Conservation (phyloP, 2,797 vertebrate genomes). For the Gambusia yucatana region DNA sequence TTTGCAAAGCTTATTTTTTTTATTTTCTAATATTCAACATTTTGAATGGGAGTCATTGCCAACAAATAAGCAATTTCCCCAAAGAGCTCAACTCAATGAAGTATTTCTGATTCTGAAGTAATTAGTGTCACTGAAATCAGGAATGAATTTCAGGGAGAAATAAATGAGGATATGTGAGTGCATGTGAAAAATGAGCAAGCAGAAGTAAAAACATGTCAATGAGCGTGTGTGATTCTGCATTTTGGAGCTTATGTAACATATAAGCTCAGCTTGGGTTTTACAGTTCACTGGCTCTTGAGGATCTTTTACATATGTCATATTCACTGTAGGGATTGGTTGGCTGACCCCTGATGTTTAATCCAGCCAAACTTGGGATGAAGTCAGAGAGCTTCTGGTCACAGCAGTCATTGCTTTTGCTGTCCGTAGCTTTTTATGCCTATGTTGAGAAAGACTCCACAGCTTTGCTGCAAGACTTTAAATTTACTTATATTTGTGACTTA, state of each 20-base stretch:
- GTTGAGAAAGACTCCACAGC: neutral
- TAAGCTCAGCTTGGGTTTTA: conserved; percentile 13
- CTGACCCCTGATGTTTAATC: conserved; percentile 15
- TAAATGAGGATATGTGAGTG: neutral
- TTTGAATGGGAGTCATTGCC: too few relatives aligned
- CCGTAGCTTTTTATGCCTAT: conserved; percentile 1
- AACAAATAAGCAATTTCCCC: too few relatives aligned
- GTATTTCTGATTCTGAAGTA: too few relatives aligned
- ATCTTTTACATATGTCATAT: conserved; percentile 36
- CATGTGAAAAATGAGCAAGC: conserved; percentile 13
- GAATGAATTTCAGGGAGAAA: neutral
- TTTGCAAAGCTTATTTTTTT: too few relatives aligned
- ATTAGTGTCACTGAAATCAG: neutral
- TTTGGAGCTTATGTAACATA: conserved; percentile 47
- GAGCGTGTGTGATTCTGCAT: conserved; percentile 5
- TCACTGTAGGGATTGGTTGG: conserved; percentile 28
- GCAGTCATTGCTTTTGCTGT: conserved; percentile 11
- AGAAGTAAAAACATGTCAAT: neutral
- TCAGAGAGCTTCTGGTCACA: conserved; percentile 23
- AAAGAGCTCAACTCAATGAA: too few relatives aligned
- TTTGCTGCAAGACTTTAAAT: neutral
- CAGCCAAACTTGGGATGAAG: conserved; percentile 22
- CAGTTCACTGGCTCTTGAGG: conserved; percentile 20
- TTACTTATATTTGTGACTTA: neutral
- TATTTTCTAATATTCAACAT: too few relatives aligned